Percentiles rank a stretch among this genome's conserved stretches.
Evolutionary conservation across 2,113 vertebrate genomes (phyloP).

Genomic region (Oceanodroma tethys): DNA sequence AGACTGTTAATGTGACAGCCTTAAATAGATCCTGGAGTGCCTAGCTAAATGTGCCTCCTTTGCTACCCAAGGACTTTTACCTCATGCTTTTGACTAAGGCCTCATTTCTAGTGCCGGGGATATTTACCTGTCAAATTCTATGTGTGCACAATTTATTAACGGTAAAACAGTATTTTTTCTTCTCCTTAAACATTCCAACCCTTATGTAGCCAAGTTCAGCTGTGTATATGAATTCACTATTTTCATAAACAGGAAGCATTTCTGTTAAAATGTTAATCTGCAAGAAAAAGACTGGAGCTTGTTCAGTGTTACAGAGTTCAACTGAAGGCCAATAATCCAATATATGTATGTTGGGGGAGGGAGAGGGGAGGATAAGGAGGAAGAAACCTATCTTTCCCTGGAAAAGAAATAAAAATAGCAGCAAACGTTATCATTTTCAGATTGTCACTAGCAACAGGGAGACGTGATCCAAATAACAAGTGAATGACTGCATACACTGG

Average conservation of each 20-base stretch:
- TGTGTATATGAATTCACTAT: neutral
- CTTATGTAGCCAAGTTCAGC: neutral
- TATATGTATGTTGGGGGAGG: neutral
- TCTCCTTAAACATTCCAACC: neutral
- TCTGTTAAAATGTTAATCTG: neutral
- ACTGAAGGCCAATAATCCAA: constrained; percentile 56
- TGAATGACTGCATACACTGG: neutral
- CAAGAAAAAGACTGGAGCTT: neutral
- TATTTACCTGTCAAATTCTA: neutral
- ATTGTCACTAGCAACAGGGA: constrained; percentile 33
- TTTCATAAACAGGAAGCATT: constrained; percentile 25
- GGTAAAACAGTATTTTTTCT: neutral
- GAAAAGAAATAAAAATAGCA: constrained; percentile 69
- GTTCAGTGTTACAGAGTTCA: constrained; percentile 57
- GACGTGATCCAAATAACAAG: constrained; percentile 63
- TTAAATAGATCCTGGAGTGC: neutral
- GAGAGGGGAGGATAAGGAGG: neutral
- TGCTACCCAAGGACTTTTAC: neutral
- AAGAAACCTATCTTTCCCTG: constrained; percentile 6
- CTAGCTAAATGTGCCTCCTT: neutral
- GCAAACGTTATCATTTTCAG: constrained; percentile 61
- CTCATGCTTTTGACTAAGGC: neutral
- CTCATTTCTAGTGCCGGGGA: neutral
- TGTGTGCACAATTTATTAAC: neutral
- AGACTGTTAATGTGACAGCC: neutral